Evolutionary conservation across 2,888 invertebrate genomes (phyloP).

Genomic region (Rotaria macrura): DNA sequence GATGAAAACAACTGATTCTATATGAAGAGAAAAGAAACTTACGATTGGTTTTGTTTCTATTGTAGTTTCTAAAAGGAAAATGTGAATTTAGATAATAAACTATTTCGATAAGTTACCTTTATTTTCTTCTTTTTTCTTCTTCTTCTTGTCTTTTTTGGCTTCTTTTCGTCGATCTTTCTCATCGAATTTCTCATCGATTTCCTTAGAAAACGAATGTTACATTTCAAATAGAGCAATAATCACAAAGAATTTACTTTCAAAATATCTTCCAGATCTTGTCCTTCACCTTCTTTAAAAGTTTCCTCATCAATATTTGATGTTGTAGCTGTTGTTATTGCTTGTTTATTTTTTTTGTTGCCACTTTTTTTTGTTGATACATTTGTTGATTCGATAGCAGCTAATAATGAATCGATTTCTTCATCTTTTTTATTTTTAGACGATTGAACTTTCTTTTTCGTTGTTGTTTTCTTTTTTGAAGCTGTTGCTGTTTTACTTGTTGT

Average conservation of each 20-base stretch:
- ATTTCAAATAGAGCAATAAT: no score
- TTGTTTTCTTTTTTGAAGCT: not conserved
- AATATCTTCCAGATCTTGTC: conserved; percentile 18
- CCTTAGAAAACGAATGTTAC: not conserved
- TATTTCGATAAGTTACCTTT: not conserved
- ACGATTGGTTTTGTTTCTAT: not conserved
- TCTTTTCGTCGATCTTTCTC: conserved; percentile 11
- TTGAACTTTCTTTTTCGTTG: not conserved
- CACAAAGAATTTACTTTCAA: not conserved
- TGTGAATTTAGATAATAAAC: not conserved
- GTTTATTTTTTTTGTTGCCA: not conserved
- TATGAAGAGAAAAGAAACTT: not conserved
- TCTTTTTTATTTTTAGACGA: not conserved
- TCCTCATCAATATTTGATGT: not conserved
- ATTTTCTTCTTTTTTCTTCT: not conserved
- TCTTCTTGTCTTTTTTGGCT: not conserved
- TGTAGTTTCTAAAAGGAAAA: not conserved
- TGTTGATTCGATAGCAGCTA: not conserved
- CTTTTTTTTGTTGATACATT: conserved; percentile 1
- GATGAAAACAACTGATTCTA: no score
- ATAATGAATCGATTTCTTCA: not conserved
- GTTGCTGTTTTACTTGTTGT: not conserved
- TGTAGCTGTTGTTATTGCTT: not conserved
- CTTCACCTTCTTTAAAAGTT: not conserved
- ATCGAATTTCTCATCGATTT: conserved; percentile 4